Evolutionary conservation across 2,797 vertebrate species (phyloP), one percentile per base, ranked within the genome.

Genomic region (Enteromius viviparus): DNA sequence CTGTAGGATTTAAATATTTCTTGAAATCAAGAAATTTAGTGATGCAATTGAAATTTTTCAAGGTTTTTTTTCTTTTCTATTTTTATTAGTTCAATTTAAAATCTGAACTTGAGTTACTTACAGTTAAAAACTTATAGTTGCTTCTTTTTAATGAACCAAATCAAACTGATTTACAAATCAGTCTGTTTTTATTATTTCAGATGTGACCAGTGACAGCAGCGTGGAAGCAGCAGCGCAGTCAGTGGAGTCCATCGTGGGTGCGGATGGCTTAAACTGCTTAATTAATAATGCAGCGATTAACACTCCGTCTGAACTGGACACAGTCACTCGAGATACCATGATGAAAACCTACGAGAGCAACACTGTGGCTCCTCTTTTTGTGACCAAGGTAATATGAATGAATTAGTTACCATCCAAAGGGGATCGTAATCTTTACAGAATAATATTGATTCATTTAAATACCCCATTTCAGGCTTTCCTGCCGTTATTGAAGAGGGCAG

Each of bases 231-330:
- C 91, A 0, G 88, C 89, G 1, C 84, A 92, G 55, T 86, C 92
- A 66, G 93, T 93, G 76, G 87, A 88, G 53, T 89, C 91, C 40
- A 90, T 94, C 0, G 89, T 94, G 60, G 93, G 93, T 3, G 80
- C 88, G 12, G 87, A 90, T 60, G 94, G 93, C 0, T 87, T 95
- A 40, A 94, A 90, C 87, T 94, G 92, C 82, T 91, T 94, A n/a
- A 93, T 95, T 68, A 95, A 95, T 89, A 95, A 95, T 0, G 94
- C 94, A 0, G 94, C 89, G n/a, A 91, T 94, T 81, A 88, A 90
- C 0, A 76, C 89, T 15, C 1, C 60, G 0, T 84, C 80, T 0
- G 89, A 92, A 26, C 81, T 95, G 84, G 89, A 93, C 81, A 91
- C 90, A 1, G 91, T 94, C 6, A 93, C 90, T 0, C 89, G 87